phyloP scores from a whole-genome alignment of 2,113 vertebrate species.

The Pycnonotus jocosus region DNA sequence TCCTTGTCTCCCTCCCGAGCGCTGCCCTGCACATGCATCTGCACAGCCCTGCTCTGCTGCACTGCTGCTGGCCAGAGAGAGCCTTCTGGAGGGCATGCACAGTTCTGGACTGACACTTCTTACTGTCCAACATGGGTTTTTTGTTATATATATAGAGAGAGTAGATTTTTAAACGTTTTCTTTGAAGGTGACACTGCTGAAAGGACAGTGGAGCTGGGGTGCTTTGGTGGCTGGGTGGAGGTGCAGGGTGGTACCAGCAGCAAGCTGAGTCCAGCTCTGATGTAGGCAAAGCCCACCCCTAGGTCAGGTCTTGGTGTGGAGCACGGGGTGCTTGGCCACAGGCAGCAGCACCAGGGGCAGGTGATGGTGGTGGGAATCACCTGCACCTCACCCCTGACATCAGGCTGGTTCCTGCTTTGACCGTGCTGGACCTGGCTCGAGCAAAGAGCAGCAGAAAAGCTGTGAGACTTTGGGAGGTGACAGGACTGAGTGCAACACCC shows the following conservation, averaged over 20 bases:
- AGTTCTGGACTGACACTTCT: background rate
- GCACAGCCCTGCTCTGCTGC: background rate
- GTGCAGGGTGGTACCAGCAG: background rate
- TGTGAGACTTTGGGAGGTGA: background rate
- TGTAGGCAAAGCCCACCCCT: background rate
- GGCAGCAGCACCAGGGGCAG: background rate
- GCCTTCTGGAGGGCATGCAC: background rate
- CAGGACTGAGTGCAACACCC: background rate
- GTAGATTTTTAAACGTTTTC: rapidly evolving
- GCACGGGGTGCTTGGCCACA: background rate
- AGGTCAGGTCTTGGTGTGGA: rapidly evolving
- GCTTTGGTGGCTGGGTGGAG: background rate
- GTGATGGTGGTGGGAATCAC: background rate
- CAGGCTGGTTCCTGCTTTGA: rapidly evolving
- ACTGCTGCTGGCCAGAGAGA: background rate
- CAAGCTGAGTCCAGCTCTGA: background rate
- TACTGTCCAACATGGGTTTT: background rate
- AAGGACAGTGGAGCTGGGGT: rapidly evolving
- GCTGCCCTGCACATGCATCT: background rate
- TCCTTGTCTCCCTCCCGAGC: background rate
- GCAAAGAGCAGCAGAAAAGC: background rate
- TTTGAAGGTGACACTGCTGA: background rate
- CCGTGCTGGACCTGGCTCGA: background rate
- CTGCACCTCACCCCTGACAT: background rate
- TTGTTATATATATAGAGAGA: rapidly evolving